A percentile compares a stretch with the other conserved stretches of the same genome.
These are phyloP conservation scores for Lycorma delicatula DNA, from an alignment of 1,140 invertebrate species.

Conservation along the genomic window DNA sequence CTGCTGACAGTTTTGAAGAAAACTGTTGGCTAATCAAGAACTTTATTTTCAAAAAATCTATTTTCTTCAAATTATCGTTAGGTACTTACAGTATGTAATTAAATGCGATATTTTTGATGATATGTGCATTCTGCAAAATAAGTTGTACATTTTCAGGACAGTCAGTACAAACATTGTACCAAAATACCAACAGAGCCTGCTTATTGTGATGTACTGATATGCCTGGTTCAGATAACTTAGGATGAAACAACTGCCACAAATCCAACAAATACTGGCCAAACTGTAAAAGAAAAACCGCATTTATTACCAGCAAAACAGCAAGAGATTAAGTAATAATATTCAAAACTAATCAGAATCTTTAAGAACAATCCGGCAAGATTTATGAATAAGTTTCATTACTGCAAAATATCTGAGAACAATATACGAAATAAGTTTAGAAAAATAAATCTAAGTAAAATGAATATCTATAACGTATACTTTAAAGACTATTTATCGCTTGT, in stretches of 20 bases:
- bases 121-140: constrained; percentile 71
- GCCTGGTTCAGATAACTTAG: constrained; percentile 87
- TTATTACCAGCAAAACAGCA: neutral
- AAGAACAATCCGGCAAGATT: neutral
- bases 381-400: too few relatives aligned
- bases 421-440: too few relatives aligned
- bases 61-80: too few relatives aligned
- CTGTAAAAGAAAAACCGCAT: constrained; percentile 40
- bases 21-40: too few relatives aligned
- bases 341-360: neutral
- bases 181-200: constrained; percentile 83
- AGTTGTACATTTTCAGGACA: constrained; percentile 86
- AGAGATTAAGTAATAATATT: neutral
- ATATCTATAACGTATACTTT: too few relatives aligned
- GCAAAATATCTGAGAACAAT: too few relatives aligned
- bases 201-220: constrained; percentile 93
- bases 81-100: constrained; percentile 90
- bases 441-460: too few relatives aligned
- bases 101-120: constrained; percentile 89
- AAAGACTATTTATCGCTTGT: too few relatives aligned
- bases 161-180: constrained; percentile 85
- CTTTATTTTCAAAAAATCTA: too few relatives aligned
- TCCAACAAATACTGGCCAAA: constrained; percentile 83
- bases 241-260: constrained; percentile 89
- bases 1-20: too few relatives aligned